Evolutionary conservation across 2,113 vertebrate genomes (phyloP).

Genomic region (Benitochromis conjunctus): DNA sequence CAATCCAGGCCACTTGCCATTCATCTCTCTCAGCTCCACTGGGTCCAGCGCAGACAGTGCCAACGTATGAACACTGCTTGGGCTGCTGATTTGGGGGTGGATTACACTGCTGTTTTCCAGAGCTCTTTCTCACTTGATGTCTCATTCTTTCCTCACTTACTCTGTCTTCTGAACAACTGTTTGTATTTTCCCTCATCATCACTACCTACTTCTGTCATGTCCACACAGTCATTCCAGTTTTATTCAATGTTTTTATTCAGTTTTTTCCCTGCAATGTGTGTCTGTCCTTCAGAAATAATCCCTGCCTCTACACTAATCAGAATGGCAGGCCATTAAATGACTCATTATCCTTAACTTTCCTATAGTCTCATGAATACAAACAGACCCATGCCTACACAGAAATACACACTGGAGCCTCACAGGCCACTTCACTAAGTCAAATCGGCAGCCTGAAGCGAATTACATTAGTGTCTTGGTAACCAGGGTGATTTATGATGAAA

Average conservation of each 20-base stretch:
- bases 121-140: slow-evolving; percentile 11
- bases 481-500: slow-evolving; percentile 64
- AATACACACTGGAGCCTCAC: neutral
- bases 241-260: neutral
- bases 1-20: slow-evolving; percentile 24
- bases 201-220: neutral
- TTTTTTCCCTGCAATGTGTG: neutral
- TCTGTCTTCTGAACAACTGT: neutral
- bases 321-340: slow-evolving; percentile 55
- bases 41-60: neutral
- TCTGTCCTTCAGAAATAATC: slow-evolving; percentile 15
- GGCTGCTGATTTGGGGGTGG: slow-evolving; percentile 27
- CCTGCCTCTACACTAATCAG: slow-evolving; percentile 42
- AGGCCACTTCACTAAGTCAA: slow-evolving; percentile 21
- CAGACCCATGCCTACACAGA: neutral
- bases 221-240: neutral
- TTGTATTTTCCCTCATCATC: neutral
- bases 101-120: slow-evolving; percentile 10
- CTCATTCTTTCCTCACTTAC: neutral
- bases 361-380: slow-evolving; percentile 22
- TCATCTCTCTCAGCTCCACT: slow-evolving; percentile 19
- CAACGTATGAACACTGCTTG: slow-evolving; percentile 40
- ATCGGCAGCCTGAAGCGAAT: slow-evolving; percentile 38
- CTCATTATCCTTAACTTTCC: slow-evolving; percentile 41
- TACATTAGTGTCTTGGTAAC: slow-evolving; percentile 53